A percentile compares a stretch with the other conserved stretches of the same genome.
These are phyloP conservation scores for Sorex araneus DNA, from an alignment of 2,113 vertebrate genomes.

Conservation along the genomic window DNA sequence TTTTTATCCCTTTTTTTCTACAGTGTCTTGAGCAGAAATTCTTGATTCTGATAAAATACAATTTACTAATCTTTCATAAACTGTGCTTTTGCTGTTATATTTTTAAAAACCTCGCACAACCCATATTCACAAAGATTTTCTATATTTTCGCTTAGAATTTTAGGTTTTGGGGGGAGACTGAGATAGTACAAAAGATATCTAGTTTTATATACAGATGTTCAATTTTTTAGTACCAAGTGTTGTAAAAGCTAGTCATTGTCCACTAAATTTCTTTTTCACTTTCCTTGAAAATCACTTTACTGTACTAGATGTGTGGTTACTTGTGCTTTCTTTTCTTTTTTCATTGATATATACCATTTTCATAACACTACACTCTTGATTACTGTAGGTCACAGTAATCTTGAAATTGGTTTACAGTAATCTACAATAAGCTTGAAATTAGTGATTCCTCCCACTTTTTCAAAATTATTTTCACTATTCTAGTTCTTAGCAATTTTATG, in stretches of 20 bases:
- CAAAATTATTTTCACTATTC: not conserved
- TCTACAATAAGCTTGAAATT: too few relatives aligned
- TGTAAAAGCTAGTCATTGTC: not conserved
- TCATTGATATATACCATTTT: too few relatives aligned
- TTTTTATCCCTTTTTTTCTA: not conserved
- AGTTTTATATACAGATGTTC: not conserved
- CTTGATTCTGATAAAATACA: slow-evolving; percentile 21
- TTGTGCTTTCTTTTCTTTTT: too few relatives aligned
- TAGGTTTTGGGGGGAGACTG: not conserved
- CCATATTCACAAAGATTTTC: not conserved
- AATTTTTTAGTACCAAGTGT: not conserved
- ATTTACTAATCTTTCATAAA: not conserved
- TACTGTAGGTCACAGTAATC: too few relatives aligned
- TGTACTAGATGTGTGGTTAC: not conserved
- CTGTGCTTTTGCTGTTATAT: slow-evolving; percentile 26
- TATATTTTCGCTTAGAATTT: not conserved
- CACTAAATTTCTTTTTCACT: too few relatives aligned
- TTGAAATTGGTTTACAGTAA: too few relatives aligned
- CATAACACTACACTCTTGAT: too few relatives aligned
- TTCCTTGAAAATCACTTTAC: not conserved
- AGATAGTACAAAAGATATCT: not conserved
- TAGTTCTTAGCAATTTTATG: slow-evolving; percentile 5
- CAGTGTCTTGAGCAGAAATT: slow-evolving; percentile 3
- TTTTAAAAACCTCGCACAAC: not conserved
- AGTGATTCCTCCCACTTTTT: too few relatives aligned